These are phyloP conservation scores for Onychomys leucogaster DNA, from an alignment of 2,797 vertebrate species.

Conservation along the genomic window DNA sequence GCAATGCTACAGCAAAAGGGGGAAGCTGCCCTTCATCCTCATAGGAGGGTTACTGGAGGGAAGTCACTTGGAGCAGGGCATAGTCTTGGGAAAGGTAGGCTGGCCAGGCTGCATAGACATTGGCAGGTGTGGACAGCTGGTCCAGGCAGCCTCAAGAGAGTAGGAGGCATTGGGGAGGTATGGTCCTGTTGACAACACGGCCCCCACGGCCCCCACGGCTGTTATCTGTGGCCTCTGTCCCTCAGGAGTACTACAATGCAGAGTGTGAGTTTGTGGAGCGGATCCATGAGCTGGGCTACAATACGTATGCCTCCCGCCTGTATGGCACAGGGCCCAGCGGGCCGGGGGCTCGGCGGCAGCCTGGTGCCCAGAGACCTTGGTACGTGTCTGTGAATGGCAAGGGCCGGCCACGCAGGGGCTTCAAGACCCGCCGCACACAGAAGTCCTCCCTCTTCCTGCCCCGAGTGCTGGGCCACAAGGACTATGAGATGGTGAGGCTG, in stretches of 20 bases:
- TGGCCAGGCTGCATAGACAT: neutral
- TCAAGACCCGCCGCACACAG: slow-evolving; percentile 96
- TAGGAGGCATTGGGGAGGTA: too few species aligned
- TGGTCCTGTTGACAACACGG: neutral
- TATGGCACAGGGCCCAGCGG: slow-evolving; percentile 83
- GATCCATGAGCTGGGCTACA: slow-evolving; percentile 97
- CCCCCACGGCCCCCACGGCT: neutral
- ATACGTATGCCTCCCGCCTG: slow-evolving; percentile 95
- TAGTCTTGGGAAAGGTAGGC: neutral
- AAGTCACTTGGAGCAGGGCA: neutral
- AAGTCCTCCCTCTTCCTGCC: slow-evolving; percentile 98
- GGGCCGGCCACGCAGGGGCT: slow-evolving; percentile 96
- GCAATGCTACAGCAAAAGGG: neutral
- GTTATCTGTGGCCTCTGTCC: neutral
- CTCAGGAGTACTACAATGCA: slow-evolving; percentile 93
- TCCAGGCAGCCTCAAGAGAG: too few species aligned
- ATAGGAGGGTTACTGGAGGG: neutral
- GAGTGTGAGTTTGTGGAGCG: slow-evolving; percentile 99
- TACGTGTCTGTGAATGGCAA: slow-evolving; percentile 98
- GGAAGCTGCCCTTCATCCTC: neutral
- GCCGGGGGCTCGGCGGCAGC: slow-evolving; percentile 86
- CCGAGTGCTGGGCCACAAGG: slow-evolving; percentile 94
- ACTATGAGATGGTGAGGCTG: slow-evolving; percentile 94
- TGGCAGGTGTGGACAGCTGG: neutral
- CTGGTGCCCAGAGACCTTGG: slow-evolving; percentile 94